phyloP scores from a whole-genome alignment of 2,113 vertebrate species.

The Irena cyanogastra region DNA sequence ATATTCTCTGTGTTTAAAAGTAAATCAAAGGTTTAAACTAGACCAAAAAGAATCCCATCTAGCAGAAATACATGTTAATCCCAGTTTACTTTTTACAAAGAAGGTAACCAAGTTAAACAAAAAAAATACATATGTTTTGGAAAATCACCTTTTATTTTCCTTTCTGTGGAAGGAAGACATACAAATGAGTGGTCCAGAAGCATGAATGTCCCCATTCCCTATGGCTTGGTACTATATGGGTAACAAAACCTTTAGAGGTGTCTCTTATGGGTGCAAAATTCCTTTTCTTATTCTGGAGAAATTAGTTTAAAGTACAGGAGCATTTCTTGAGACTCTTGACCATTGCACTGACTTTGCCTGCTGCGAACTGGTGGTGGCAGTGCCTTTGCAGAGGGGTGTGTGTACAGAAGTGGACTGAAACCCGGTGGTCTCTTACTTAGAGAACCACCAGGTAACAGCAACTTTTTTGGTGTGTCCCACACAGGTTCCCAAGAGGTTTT shows the following conservation, averaged over 20 bases:
- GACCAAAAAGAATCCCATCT: not conserved
- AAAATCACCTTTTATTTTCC: not conserved
- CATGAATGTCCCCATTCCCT: not conserved
- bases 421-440: not conserved
- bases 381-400: not conserved
- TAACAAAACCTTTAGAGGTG: not conserved
- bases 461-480: not conserved
- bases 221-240: not conserved
- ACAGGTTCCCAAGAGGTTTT: not conserved
- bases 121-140: not conserved
- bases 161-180: not conserved
- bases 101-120: not conserved
- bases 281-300: not conserved
- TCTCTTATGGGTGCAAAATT: not conserved
- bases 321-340: not conserved
- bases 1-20: not conserved
- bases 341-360: not conserved
- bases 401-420: not conserved
- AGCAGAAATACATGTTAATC: not conserved
- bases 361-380: not conserved
- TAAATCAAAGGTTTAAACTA: not conserved
- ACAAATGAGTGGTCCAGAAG: not conserved
- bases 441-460: not conserved
- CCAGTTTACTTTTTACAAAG: not conserved
- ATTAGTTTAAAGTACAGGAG: not conserved